Conservation (phyloP, 2,888 invertebrate species). For the Clanis bilineata region DNA sequence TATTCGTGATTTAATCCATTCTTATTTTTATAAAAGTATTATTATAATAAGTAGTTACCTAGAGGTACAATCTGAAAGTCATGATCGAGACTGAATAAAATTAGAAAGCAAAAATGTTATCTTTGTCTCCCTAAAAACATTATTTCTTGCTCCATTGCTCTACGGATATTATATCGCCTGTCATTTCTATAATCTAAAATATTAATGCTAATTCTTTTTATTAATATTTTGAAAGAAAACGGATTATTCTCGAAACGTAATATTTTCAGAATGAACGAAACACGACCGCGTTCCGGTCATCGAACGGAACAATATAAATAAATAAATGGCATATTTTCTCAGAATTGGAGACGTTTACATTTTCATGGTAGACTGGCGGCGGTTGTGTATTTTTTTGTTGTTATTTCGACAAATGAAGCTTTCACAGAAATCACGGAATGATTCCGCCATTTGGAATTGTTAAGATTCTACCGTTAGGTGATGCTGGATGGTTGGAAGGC, state of each 20-base stretch:
- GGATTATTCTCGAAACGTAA: neutral
- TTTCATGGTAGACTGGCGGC: slow-evolving; percentile 14
- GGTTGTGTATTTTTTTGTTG: slow-evolving; percentile 12
- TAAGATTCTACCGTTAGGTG: slow-evolving; percentile 33
- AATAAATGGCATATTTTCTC: slow-evolving; percentile 17
- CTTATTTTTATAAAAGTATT: too few species aligned
- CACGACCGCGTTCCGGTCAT: slow-evolving; percentile 2
- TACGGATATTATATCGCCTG: neutral
- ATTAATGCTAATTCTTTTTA: neutral
- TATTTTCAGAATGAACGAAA: neutral
- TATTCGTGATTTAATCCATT: too few species aligned
- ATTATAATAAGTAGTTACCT: neutral
- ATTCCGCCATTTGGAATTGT: slow-evolving; percentile 14
- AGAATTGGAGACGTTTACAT: slow-evolving; percentile 9
- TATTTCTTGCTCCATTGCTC: neutral
- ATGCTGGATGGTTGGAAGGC: slow-evolving; percentile 28
- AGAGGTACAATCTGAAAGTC: neutral
- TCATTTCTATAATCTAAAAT: neutral
- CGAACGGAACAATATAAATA: slow-evolving; percentile 12
- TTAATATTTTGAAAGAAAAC: neutral
- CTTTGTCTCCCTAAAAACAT: neutral
- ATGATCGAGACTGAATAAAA: neutral
- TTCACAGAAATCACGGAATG: slow-evolving; percentile 25
- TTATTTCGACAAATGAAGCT: slow-evolving; percentile 25
- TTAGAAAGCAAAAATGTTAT: neutral